Base-by-base conservation (phyloP, 1,140 invertebrate genomes). In the Heliconius nattereri region DNA sequence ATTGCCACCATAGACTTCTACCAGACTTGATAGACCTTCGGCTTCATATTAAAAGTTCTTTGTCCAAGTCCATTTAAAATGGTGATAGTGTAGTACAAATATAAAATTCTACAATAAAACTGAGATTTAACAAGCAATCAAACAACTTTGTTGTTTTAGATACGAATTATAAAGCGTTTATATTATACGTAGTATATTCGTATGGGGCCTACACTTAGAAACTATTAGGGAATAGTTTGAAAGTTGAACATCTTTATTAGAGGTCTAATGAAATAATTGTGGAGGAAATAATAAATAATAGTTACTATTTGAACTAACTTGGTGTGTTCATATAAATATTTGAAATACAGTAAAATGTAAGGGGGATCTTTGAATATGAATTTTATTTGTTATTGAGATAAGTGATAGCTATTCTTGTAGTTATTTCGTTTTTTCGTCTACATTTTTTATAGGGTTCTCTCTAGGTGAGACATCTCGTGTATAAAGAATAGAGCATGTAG, bases 41-140 rank as follows among this genome's bases (percentile, higher is more conserved):
- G 52, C 8, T 49, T 66, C 29, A 76, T 8, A 70, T 20, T n/a
- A 29, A 40, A 45, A n/a, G 20, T 37, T 40, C 71, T 7, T 37
- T 49, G 52, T 26, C n/a, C 26, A 16, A 76, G 79, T 23, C 29
- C 79, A 71, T 73, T n/a, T 49, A 7, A 37, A 19, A 40, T 80
- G 35, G 79, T 75, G 37, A 75, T 81, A 78, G 71, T 78, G 73
- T 77, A 79, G 77, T 80, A 84, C 76, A 81, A 85, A 81, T 84
- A 88, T 85, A 87, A 85, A 86, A 80, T 83, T 82, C 78, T 49
- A 82, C 80, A 86, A 86, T 89, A 87, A 90, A 89, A 83, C 71
- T 82, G 76, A 75, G 60, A 71, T 78, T 79, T 87, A 87, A 87
- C 86, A 84, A 87, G 86, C 86, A 87, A 89, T 86, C 78, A 86